Evolutionary conservation across 2,888 invertebrate species (phyloP).

Genomic region (Drosophila subquinaria): DNA sequence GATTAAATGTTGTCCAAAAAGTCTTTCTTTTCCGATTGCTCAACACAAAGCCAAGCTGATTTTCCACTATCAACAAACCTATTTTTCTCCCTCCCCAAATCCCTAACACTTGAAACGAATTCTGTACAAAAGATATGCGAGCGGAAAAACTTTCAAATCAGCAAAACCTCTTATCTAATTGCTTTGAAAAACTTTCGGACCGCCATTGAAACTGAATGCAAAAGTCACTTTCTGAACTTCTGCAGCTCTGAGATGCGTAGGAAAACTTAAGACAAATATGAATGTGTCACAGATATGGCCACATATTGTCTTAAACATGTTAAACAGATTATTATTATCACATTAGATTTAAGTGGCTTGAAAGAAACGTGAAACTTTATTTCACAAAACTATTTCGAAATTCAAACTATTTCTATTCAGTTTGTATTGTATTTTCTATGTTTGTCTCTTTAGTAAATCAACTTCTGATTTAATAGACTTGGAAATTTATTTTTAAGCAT

Average conservation of each 20-base stretch:
- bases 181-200: conserved; percentile 75
- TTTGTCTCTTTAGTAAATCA: no score
- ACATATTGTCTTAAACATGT: conserved; percentile 15
- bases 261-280: conserved; percentile 24
- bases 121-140: conserved; percentile 32
- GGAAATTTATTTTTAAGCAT: no score
- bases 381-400: not conserved
- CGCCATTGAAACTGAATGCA: conserved; percentile 69
- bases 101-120: conserved; percentile 5
- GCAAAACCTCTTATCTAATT: conserved; percentile 76
- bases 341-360: not conserved
- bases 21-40: conserved; percentile 43
- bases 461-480: no score
- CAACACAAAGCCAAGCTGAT: conserved; percentile 37
- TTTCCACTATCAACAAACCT: conserved; percentile 16
- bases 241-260: conserved; percentile 31
- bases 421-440: no score
- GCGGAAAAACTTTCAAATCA: conserved; percentile 70
- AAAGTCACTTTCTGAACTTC: conserved; percentile 72
- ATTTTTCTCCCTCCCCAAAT: not conserved
- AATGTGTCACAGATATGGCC: conserved; percentile 26
- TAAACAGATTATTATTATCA: not conserved
- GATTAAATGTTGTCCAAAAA: conserved; percentile 71
- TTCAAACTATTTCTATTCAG: no score
- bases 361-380: not conserved